These are phyloP conservation scores for Platyscapa corneri DNA, from an alignment of 1,140 invertebrate genomes.

Conservation along the genomic window DNA sequence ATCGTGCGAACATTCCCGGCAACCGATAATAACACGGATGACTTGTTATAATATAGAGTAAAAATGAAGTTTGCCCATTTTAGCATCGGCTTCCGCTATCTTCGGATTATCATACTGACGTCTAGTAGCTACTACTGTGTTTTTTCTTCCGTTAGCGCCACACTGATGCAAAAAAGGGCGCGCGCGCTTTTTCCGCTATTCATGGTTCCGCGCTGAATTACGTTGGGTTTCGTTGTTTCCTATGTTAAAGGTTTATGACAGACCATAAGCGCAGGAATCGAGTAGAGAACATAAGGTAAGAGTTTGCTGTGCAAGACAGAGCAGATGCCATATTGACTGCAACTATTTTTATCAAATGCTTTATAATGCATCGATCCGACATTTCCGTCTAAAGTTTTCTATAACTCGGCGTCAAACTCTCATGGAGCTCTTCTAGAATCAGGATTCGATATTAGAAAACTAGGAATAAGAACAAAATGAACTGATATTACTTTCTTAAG, in stretches of 20 bases:
- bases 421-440: not conserved
- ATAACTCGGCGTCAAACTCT: not conserved
- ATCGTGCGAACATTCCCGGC: not conserved
- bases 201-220: not conserved
- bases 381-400: not conserved
- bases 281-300: not conserved
- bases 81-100: not conserved
- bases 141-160: not conserved
- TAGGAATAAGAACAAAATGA: not conserved
- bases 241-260: not conserved
- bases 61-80: not conserved
- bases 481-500: not conserved
- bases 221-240: not conserved
- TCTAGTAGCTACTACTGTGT: not conserved
- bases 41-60: slow-evolving; percentile 20
- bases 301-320: not conserved
- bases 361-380: not conserved
- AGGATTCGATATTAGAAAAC: not conserved
- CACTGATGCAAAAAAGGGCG: not conserved
- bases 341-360: not conserved
- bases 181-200: not conserved
- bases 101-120: not conserved
- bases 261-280: not conserved
- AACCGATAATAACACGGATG: not conserved
- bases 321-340: not conserved